Evolutionary conservation across 2,888 invertebrate species (phyloP), one percentile per base, ranked within the genome.

Genomic region (Fragum fragum): DNA sequence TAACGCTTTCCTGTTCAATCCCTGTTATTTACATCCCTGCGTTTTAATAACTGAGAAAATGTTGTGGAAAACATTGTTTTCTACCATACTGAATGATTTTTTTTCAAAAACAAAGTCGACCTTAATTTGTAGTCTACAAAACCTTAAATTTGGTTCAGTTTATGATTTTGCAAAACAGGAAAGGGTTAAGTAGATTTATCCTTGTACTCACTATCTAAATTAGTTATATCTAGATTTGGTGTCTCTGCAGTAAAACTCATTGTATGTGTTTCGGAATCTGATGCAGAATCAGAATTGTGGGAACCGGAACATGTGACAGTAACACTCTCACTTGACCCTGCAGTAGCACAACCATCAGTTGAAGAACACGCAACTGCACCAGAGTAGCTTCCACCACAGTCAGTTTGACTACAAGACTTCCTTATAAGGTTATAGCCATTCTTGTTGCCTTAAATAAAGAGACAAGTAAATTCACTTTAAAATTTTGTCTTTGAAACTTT

Each of bases 201-300:
- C 3, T 36, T 36, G 9, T 36, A 47, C 47, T 32, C 26, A 47
- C 39, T 28, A 72, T 63, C 55, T 29, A 71, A 59, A n/a, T 72
- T 42, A 16, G 53, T 77, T 16, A 77, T 77, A 23, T 42, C 32
- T 26, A 77, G 36, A 9, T 28, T 55, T 21, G 77, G 72, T 42
- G 66, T 28, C 28, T 77, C 77, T 47, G 63, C 26, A 9, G 39
- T 28, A 14, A 72, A 66, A 39, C 7, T 42, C 1, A 72, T 36
- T 11, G 63, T 66, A n/a, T 72, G 55, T 14, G 42, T 42, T 1
- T 18, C 14, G 0, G 66, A 53, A 28, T 36, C 21, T 9, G 18
- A n/a, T 3, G 32, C 63, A n/a, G n/a, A 28, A n/a, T 32, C 63
- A 36, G 9, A 36, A 6, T 36, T 21, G 26, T 57, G 23, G n/a